phyloP scores from a whole-genome alignment of 53 echinoderm and acorn worm genomes.

The Crossaster papposus region DNA sequence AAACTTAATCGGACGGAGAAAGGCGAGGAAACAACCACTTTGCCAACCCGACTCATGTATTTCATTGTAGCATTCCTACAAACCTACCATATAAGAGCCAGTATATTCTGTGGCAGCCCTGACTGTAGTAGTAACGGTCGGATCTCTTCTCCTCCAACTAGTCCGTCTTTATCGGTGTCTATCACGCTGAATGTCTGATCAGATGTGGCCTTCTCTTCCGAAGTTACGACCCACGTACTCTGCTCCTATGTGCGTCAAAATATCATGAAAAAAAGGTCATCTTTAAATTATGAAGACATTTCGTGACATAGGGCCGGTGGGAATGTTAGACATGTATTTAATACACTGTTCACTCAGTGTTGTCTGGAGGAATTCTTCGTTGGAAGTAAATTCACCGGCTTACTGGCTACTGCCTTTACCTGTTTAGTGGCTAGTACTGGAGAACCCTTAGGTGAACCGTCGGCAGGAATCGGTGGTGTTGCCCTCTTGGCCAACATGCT shows the following conservation, averaged over 20 bases:
- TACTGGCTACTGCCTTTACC: background rate
- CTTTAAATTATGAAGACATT: no score
- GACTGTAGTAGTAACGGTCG: constrained; percentile 79
- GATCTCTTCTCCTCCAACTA: constrained; percentile 89
- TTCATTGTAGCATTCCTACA: background rate
- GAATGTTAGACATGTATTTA: no score
- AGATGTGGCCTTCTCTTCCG: constrained; percentile 85
- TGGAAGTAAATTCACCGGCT: no score
- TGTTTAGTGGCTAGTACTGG: constrained; percentile 60
- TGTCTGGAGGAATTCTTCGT: no score
- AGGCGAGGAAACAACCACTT: no score
- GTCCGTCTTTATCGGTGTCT: constrained; percentile 80
- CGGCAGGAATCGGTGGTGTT: constrained; percentile 65
- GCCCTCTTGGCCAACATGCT: constrained; percentile 55
- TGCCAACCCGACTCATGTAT: no score
- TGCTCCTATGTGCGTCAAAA: constrained; percentile 52
- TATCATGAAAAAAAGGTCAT: no score
- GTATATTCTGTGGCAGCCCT: constrained; percentile 80
- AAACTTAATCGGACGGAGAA: no score
- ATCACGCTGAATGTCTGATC: constrained; percentile 85
- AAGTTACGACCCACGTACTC: constrained; percentile 89
- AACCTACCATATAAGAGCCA: constrained; percentile 96
- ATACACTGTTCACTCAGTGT: no score
- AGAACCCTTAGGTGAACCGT: constrained; percentile 57
- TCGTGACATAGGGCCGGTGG: no score